Evolutionary conservation across 2,888 invertebrate species (phyloP).

Genomic region (Elmis aenea): DNA sequence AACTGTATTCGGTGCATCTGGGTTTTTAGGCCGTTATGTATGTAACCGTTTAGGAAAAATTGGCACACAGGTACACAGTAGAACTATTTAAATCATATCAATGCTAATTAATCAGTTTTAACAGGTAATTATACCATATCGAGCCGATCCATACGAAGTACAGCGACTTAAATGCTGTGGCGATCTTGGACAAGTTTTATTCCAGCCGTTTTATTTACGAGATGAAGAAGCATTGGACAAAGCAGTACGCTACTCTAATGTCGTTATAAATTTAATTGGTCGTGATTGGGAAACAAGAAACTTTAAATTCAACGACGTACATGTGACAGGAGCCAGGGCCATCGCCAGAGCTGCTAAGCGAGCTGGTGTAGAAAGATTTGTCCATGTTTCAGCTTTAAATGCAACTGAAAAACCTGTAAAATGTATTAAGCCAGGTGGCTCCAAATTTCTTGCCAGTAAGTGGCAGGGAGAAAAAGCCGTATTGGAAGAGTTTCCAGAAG

Average conservation of each 20-base stretch:
- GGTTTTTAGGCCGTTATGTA: constrained; percentile 84
- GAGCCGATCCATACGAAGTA: constrained; percentile 79
- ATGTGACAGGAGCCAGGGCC: constrained; percentile 76
- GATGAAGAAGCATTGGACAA: constrained; percentile 84
- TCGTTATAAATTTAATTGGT: constrained; percentile 93
- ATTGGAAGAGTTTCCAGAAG: constrained; percentile 89
- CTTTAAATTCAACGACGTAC: constrained; percentile 79
- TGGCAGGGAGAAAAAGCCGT: constrained; percentile 87
- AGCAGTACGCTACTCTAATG: constrained; percentile 90
- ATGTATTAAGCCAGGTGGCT: constrained; percentile 66
- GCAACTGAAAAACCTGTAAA: constrained; percentile 65
- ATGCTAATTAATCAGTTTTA: constrained; percentile 1
- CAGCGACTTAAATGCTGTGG: constrained; percentile 77
- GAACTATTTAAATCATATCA: background rate
- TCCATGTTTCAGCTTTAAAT: constrained; percentile 89
- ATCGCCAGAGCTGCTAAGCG: constrained; percentile 72
- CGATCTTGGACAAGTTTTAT: constrained; percentile 93
- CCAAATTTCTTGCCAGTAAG: constrained; percentile 72
- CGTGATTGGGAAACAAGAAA: constrained; percentile 89
- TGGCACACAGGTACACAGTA: constrained; percentile 64
- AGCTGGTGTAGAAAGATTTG: constrained; percentile 82
- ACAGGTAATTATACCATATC: constrained; percentile 87
- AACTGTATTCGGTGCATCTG: constrained; percentile 94
- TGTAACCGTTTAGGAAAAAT: constrained; percentile 85
- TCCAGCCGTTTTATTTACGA: constrained; percentile 74